Evolutionary conservation across 2,113 vertebrate species (phyloP).

Genomic region (Monarcha castaneiventris): DNA sequence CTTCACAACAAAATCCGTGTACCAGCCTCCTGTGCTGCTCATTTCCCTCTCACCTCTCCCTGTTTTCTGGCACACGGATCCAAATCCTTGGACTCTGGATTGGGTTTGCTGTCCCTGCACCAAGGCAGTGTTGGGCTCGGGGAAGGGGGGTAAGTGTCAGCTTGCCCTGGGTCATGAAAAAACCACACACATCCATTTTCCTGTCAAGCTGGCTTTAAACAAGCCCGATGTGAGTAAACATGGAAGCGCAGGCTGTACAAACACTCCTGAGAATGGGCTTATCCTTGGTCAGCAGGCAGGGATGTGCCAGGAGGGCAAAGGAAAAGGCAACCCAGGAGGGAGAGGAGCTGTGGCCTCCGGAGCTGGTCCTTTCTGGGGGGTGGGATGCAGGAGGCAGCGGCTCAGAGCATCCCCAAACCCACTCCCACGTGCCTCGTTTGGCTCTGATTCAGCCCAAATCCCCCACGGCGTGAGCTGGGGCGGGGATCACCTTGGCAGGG

Average conservation of each 20-base stretch:
- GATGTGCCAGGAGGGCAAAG: neutral
- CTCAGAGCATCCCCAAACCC: neutral
- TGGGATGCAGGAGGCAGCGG: neutral
- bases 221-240: neutral
- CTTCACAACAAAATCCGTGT: neutral
- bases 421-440: accelerated
- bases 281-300: neutral
- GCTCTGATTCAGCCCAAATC: accelerated
- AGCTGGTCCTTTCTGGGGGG: accelerated
- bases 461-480: accelerated
- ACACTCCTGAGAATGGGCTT: neutral
- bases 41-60: neutral
- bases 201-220: neutral
- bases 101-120: neutral
- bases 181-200: neutral
- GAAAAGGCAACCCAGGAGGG: neutral
- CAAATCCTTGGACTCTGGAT: neutral
- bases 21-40: neutral
- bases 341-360: neutral
- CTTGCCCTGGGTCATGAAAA: neutral
- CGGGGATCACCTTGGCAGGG: neutral
- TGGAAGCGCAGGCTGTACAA: neutral
- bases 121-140: accelerated
- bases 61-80: accelerated
- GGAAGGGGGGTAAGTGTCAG: neutral